These are phyloP conservation scores for Drosophila limbata DNA, from an alignment of 2,888 invertebrate species.

Conservation along the genomic window DNA sequence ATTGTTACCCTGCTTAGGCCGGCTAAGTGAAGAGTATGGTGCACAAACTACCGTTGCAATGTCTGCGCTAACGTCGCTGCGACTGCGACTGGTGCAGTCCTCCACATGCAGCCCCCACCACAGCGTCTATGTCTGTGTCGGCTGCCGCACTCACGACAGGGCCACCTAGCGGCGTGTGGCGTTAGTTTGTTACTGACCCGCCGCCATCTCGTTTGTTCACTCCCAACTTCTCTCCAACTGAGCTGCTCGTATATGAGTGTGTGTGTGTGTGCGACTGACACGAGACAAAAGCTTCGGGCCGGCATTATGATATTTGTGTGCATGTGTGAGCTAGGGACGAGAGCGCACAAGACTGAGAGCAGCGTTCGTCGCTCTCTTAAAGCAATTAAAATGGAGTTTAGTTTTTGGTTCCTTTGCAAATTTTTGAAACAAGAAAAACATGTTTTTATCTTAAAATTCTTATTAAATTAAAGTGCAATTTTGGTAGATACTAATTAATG, in stretches of 20 bases:
- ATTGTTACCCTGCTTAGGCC: constrained; percentile 50
- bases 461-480: not conserved
- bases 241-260: constrained; percentile 12
- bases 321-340: constrained; percentile 28
- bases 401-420: constrained; percentile 12
- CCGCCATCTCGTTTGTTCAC: constrained; percentile 57
- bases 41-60: constrained; percentile 52
- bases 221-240: constrained; percentile 51
- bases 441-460: not conserved
- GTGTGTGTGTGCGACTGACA: constrained; percentile 28
- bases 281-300: constrained; percentile 62
- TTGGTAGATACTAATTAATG: not conserved
- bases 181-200: constrained; percentile 82
- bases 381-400: constrained; percentile 28
- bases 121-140: constrained; percentile 60
- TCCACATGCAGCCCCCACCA: constrained; percentile 51
- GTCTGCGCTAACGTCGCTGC: constrained; percentile 52
- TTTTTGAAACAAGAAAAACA: not conserved
- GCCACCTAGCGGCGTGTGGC: constrained; percentile 84
- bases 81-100: constrained; percentile 52
- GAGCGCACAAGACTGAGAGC: constrained; percentile 25
- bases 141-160: constrained; percentile 72
- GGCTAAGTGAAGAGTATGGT: constrained; percentile 13
- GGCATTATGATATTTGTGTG: constrained; percentile 41
- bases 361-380: constrained; percentile 31